phyloP scores from a whole-genome alignment of 2,113 vertebrate genomes.

The Thamnaconus septentrionalis region DNA sequence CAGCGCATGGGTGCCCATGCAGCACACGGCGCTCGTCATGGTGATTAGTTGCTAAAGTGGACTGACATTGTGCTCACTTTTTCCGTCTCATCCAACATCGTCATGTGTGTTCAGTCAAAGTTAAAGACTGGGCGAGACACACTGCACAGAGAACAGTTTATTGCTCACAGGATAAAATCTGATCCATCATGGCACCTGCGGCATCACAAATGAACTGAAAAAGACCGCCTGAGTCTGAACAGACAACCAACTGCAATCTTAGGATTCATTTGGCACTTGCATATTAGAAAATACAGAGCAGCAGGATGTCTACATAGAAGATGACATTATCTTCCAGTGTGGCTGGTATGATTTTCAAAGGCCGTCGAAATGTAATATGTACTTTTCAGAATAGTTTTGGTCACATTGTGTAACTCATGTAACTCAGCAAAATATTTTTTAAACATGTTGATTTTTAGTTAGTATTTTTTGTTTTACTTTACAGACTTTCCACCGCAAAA shows the following conservation, averaged over 20 bases:
- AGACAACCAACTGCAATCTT: conserved; percentile 8
- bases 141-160: neutral
- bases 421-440: conserved; percentile 8
- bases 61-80: conserved; percentile 10
- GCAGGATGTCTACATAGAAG: conserved; percentile 8
- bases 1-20: conserved; percentile 95
- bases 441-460: conserved; percentile 34
- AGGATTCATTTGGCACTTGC: conserved; percentile 2
- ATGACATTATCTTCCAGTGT: neutral
- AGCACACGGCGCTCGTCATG: conserved; percentile 81
- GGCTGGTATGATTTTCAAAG: too few relatives aligned
- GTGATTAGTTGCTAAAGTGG: conserved; percentile 60
- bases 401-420: conserved; percentile 26
- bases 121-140: conserved; percentile 9
- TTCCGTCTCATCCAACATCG: conserved; percentile 1
- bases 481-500: conserved; percentile 38
- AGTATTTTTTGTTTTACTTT: conserved; percentile 49
- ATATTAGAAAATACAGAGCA: conserved; percentile 13
- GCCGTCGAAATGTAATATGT: too few relatives aligned
- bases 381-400: conserved; percentile 27
- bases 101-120: neutral
- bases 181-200: conserved; percentile 28
- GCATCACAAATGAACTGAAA: conserved; percentile 30
- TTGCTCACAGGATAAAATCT: neutral
- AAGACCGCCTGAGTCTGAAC: conserved; percentile 10